Evolutionary conservation across 2,888 invertebrate genomes (phyloP).

Genomic region (Dioctria rufipes): DNA sequence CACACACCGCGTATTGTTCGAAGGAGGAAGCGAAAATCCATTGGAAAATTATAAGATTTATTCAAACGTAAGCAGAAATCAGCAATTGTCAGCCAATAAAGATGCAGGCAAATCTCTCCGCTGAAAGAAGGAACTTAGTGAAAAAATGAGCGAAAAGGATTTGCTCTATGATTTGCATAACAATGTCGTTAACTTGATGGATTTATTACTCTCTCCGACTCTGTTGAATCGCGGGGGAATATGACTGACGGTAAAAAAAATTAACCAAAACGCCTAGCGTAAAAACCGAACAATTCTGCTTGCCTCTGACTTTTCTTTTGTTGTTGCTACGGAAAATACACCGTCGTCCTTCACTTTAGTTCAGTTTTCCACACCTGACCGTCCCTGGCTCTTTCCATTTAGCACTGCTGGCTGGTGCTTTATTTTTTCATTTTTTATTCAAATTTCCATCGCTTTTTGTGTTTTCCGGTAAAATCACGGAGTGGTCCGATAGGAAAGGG

Average conservation of each 20-base stretch:
- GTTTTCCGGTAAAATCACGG: neutral
- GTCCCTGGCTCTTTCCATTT: neutral
- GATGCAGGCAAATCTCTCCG: too few relatives aligned
- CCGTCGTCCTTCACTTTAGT: neutral
- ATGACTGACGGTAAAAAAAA: neutral
- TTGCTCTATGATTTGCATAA: slow-evolving; percentile 56
- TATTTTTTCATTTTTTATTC: slow-evolving; percentile 20
- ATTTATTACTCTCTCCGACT: slow-evolving; percentile 56
- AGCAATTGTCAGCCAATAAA: too few relatives aligned
- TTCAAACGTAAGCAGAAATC: too few relatives aligned
- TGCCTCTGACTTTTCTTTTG: slow-evolving; percentile 1
- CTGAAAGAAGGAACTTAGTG: neutral
- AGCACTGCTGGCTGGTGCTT: slow-evolving; percentile 4
- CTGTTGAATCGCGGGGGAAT: slow-evolving; percentile 34
- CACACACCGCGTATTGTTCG: too few relatives aligned
- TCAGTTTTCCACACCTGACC: neutral
- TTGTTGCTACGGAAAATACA: neutral
- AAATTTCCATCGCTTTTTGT: slow-evolving; percentile 26
- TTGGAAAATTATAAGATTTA: too few relatives aligned
- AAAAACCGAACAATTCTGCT: neutral
- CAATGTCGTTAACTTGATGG: slow-evolving; percentile 57
- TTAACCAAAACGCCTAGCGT: neutral
- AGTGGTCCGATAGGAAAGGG: too few relatives aligned
- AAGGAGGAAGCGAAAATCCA: too few relatives aligned
- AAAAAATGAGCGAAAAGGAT: slow-evolving; percentile 48